Base-by-base conservation (phyloP, 2,888 invertebrate genomes). In the Watsonalla binaria region DNA sequence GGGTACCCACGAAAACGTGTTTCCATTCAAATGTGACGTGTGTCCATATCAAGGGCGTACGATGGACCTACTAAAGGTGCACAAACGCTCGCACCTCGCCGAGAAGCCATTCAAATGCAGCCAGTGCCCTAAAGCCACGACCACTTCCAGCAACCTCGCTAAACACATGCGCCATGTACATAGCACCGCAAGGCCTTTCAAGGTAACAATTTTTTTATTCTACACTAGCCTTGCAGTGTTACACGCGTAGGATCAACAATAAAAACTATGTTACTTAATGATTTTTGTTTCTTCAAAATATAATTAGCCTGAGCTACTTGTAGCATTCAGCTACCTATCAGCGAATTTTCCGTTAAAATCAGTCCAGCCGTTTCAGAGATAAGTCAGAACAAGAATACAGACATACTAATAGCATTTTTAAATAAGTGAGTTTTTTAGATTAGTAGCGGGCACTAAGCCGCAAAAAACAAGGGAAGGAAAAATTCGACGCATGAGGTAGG, bases 111-210 rank as follows among this genome's bases (percentile, higher is more conserved):
- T 74, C 60, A 88, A 86, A 65, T 90, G 90, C 56, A 63, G 82
- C 0, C 83, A 83, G 54, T 90, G 90, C 58, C 80, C 84, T 0
- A 89, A 87, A 56, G 70, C 85, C 0, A 84, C 86, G 0, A 85
- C 86, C 2, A 89, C 89, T 0, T 71, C 88, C 0, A 90, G 90
- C 64, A 90, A 90, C 61, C 73, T 90, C 0, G 80, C 83, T 5
- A 90, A 89, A 62, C 90, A 90, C 54, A 80, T 89, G 74, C 74
- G 86, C 47, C 87, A 88, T 58, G 85, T 89, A 1, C 90, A 90
- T 58, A 88, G 81, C 56, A 83, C 80, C 39, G 76, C 65, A n/a
- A 81, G 87, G 57, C 85, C 87, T 9, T 81, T 70, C 62, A 89
- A 88, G 83, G 90, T 89, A 78, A 55, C 15, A n/a, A 2, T 34